Base-by-base conservation (phyloP, 2,888 invertebrate species). In the Morpho deidamia region DNA sequence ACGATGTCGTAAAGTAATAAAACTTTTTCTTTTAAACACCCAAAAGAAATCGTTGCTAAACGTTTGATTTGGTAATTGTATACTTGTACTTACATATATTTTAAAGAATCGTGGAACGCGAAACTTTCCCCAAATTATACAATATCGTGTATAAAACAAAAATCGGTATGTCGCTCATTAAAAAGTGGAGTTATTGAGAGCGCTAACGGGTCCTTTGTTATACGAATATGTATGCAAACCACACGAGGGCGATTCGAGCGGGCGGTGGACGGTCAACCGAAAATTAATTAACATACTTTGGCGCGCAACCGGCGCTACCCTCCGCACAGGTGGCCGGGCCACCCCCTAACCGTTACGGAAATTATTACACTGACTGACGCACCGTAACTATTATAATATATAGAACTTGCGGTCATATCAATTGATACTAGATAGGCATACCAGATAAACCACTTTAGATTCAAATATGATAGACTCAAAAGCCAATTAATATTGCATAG, bases 281-380 rank as follows among this genome's bases (percentile, higher is more conserved):
- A 88, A 88, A 89, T 89, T 88, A 88, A 89, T 89, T 89, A 89
- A 89, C 89, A 88, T 88, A 88, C 88, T 89, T 88, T 81, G 75
- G 80, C 71, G 79, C 74, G 72, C 78, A 80, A 83, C 85, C 86
- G 84, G 80, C 78, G 63, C 48, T 38, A 44, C 56, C 56, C 56
- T 55, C 58, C 65, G 60, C 68, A 69, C 74, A 74, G 74, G 85
- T 87, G 85, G 66, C 48, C 53, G 45, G 43, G 33, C 41, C 53
- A 65, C 64, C 67, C 64, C 62, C 69, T 70, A 69, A 45, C 48
- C 56, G 61, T 65, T 58, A 65, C 56, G 53, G 59, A 65, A 63
- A 66, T 69, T 65, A 68, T 70, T 68, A 40, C n/a, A 48, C 48
- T 37, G n/a, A 37, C 37, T 37, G 37, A 37, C 8, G n/a, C 37